phyloP scores from a whole-genome alignment of 2,797 vertebrate species.

The Chromis chromis region DNA sequence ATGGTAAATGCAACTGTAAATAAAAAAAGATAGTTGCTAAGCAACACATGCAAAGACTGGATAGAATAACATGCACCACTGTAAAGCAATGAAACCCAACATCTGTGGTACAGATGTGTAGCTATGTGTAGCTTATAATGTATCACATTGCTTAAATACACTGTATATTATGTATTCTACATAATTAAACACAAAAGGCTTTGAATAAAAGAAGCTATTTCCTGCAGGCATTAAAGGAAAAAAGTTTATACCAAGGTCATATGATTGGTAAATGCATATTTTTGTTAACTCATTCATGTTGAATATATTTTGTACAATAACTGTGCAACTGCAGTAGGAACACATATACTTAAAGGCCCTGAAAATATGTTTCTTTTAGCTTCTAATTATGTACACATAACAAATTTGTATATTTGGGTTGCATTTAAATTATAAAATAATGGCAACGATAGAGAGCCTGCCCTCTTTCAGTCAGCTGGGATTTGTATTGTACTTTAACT shows the following conservation, averaged over 20 bases:
- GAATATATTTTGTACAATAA: too few relatives aligned
- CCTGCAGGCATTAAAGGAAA: neutral
- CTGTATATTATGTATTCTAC: neutral
- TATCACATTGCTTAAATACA: neutral
- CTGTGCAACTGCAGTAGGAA: neutral
- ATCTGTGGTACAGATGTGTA: neutral
- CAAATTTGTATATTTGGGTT: neutral
- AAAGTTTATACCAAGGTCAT: too few relatives aligned
- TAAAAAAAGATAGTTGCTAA: conserved; percentile 36
- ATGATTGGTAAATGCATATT: too few relatives aligned
- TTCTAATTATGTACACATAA: neutral
- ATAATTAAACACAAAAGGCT: neutral
- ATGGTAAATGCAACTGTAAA: neutral
- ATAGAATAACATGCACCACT: conserved; percentile 3
- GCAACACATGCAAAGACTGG: conserved; percentile 24
- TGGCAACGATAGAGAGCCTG: too few relatives aligned
- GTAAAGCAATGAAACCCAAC: neutral
- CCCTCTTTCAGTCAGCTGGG: neutral
- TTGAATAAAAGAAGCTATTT: neutral
- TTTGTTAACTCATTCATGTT: too few relatives aligned
- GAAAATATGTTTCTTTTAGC: neutral
- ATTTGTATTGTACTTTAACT: too few relatives aligned
- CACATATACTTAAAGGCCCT: neutral
- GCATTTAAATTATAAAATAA: neutral
- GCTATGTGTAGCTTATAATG: neutral